Evolutionary conservation across 1,140 invertebrate species (phyloP), one percentile per base, ranked within the genome.

Genomic region (Dendroctonus ponderosae): DNA sequence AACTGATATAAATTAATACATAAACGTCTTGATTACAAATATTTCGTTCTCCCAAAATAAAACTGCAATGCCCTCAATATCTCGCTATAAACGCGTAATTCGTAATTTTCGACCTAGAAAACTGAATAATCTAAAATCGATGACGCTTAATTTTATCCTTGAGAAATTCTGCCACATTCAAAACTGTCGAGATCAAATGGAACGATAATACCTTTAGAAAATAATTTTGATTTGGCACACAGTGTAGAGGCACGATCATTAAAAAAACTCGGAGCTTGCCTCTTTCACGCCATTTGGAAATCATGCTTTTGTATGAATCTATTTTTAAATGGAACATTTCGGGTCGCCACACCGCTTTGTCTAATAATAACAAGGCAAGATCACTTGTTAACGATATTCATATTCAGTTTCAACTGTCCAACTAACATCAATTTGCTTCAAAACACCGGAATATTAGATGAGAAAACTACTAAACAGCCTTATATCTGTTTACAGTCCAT

Each of bases 241-340:
- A 7, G 46, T 48, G 46, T 48, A 48, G 46, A 15, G 12, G 9
- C 3, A 8, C n/a, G 50, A 52, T 52, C 9, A n/a, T 9, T 40
- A n/a, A 56, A 56, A 42, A 56, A 12, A 56, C 11, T 40, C 37
- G 8, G 41, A 56, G n/a, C 41, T 12, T 39, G 26, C 26, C 38
- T 42, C 41, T 56, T 7, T 7, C 38, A 9, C 11, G 41, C n/a
- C 38, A 37, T 41, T n/a, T 56, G 9, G 53, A 56, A 56, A 56
- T 39, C 9, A 56, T 39, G 26, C 12, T 50, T 62, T 14, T 40
- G 26, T 62, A 39, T 46, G 37, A 15, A 51, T 52, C 56, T 66
- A 66, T 66, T 66, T 66, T 66, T 66, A 60, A 66, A 59, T 52
- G 11, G 26, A 37, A 59, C 44, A 52, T 56, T 66, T 66, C 37